Percentiles rank a stretch among this genome's conserved stretches.
Evolutionary conservation across 2,797 vertebrate genomes (phyloP).

Genomic region (Sphenopsis melanotis): DNA sequence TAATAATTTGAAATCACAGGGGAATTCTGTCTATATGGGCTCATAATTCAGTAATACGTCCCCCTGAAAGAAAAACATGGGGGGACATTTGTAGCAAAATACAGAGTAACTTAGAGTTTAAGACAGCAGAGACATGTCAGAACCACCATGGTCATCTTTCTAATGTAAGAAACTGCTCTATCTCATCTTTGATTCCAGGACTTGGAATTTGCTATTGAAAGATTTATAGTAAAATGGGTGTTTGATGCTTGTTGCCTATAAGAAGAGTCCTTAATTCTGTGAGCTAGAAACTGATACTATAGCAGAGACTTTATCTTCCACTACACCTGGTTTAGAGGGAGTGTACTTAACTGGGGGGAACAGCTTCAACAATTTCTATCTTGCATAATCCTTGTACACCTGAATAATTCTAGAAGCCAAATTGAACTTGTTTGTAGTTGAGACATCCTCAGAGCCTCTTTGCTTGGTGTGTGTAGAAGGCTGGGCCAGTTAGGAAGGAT

Average conservation of each 20-base stretch:
- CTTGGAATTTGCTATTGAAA: not conserved
- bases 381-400: not conserved
- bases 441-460: not conserved
- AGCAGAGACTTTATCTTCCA: not conserved
- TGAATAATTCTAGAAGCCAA: not conserved
- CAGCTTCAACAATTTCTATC: not conserved
- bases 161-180: not conserved
- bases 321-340: not conserved
- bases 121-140: not conserved
- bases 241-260: not conserved
- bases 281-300: not conserved
- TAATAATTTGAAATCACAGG: not conserved
- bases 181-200: not conserved
- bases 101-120: not conserved
- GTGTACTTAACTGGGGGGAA: not conserved
- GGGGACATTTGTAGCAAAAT: not conserved
- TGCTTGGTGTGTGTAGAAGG: not conserved
- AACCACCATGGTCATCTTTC: not conserved
- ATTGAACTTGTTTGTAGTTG: not conserved
- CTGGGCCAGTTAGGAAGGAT: not conserved
- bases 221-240: not conserved
- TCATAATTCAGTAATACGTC: not conserved
- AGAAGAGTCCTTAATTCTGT: not conserved
- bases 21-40: not conserved
- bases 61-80: not conserved